Percentiles rank a stretch among this genome's conserved stretches.
Conservation (phyloP, 2,113 vertebrate genomes). For the Garra rufa region DNA sequence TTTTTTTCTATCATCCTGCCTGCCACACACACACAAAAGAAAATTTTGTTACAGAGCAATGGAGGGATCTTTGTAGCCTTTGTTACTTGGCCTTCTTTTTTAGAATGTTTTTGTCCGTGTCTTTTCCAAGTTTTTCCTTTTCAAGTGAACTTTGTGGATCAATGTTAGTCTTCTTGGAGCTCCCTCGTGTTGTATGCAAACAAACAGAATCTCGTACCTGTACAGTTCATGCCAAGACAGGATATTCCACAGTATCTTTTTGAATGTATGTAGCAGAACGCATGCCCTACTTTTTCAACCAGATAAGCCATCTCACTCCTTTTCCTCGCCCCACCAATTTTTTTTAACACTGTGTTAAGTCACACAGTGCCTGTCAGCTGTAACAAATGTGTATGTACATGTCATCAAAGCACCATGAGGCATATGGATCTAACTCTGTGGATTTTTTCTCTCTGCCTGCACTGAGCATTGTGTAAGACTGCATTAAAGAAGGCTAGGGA, state of each 20-base stretch:
- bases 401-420: slow-evolving; percentile 21
- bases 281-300: slow-evolving; percentile 62
- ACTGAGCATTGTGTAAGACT: slow-evolving; percentile 42
- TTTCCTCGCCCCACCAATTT: slow-evolving; percentile 12
- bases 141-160: slow-evolving; percentile 68
- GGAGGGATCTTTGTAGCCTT: slow-evolving; percentile 70
- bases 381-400: slow-evolving; percentile 34
- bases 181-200: slow-evolving; percentile 56
- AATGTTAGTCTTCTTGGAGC: slow-evolving; percentile 54
- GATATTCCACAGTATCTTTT: slow-evolving; percentile 69
- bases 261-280: slow-evolving; percentile 77
- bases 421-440: slow-evolving; percentile 33
- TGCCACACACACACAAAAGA: slow-evolving; percentile 52
- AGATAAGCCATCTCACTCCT: slow-evolving; percentile 28
- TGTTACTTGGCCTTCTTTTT: slow-evolving; percentile 73
- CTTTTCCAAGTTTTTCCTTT: slow-evolving; percentile 55
- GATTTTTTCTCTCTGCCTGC: slow-evolving; percentile 16
- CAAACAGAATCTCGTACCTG: slow-evolving; percentile 56
- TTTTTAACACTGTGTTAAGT: slow-evolving; percentile 68
- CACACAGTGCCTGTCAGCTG: slow-evolving; percentile 65
- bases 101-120: slow-evolving; percentile 52
- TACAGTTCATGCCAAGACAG: slow-evolving; percentile 65
- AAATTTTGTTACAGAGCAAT: slow-evolving; percentile 68
- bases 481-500: slow-evolving; percentile 31
- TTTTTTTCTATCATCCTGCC: slow-evolving; percentile 64